Percentiles rank a stretch among this genome's conserved stretches.
These are phyloP conservation scores for Carassius gibelio DNA, from an alignment of 2,113 vertebrate species.

Conservation along the genomic window DNA sequence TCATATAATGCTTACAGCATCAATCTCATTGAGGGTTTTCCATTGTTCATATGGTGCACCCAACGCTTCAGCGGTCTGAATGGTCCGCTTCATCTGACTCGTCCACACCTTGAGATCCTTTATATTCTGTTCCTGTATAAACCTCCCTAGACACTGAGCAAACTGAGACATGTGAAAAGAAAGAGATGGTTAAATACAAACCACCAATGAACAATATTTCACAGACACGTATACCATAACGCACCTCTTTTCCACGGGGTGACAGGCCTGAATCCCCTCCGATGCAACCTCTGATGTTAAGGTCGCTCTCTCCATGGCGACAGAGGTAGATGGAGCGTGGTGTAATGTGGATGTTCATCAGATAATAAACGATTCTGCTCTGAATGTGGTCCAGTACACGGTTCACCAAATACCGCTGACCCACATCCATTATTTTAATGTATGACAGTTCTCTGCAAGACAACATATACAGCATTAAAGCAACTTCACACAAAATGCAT, in stretches of 20 bases:
- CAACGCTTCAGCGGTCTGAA: constrained; percentile 93
- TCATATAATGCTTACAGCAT: constrained; percentile 80
- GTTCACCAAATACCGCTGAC: constrained; percentile 93
- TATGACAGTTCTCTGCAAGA: constrained; percentile 88
- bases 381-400: constrained; percentile 94
- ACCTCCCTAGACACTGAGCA: constrained; percentile 83
- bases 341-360: constrained; percentile 98
- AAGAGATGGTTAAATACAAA: background rate
- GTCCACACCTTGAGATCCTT: constrained; percentile 98
- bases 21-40: constrained; percentile 97
- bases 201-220: background rate
- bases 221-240: background rate
- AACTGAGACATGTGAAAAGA: constrained; percentile 75
- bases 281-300: constrained; percentile 92
- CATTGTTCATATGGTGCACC: constrained; percentile 94
- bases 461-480: constrained; percentile 18
- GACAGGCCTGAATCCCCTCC: constrained; percentile 94
- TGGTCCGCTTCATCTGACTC: constrained; percentile 98
- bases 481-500: background rate
- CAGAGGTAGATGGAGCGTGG: constrained; percentile 98
- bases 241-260: constrained; percentile 81
- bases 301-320: constrained; percentile 94
- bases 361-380: constrained; percentile 97
- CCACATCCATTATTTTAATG: constrained; percentile 98
- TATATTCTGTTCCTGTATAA: constrained; percentile 94